Percentiles rank a stretch among this genome's conserved stretches.
Conservation (phyloP, 2,797 vertebrate species). For the Petrocephalus schoutedeni region DNA sequence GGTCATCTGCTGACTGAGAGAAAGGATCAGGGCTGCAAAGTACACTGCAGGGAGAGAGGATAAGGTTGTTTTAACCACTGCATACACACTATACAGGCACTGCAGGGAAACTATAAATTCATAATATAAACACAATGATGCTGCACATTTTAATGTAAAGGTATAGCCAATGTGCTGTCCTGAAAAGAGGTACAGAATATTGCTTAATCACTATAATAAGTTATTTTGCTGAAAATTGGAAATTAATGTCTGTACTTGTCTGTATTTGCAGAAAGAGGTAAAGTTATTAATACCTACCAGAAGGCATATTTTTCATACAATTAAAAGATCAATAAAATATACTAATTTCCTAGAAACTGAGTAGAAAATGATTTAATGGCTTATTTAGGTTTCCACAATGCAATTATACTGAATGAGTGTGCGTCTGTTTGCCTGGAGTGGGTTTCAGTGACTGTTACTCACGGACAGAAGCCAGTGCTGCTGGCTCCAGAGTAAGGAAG, state of each 20-base stretch:
- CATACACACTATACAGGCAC: constrained; percentile 46
- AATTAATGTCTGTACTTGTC: neutral
- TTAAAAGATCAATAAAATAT: neutral
- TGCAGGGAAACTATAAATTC: constrained; percentile 42
- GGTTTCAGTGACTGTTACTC: constrained; percentile 52
- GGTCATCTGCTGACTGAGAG: constrained; percentile 93
- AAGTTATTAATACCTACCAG: neutral
- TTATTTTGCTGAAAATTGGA: neutral
- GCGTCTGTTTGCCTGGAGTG: neutral
- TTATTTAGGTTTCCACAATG: neutral
- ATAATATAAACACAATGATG: neutral
- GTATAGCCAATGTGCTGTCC: neutral
- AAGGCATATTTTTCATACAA: neutral
- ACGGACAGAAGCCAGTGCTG: constrained; percentile 86
- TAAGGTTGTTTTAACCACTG: neutral
- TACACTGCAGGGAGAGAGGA: constrained; percentile 67
- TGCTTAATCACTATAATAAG: neutral
- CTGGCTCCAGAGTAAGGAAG: constrained; percentile 78
- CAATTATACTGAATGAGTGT: neutral
- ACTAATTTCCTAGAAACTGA: neutral
- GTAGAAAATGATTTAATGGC: neutral
- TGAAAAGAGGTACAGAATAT: neutral
- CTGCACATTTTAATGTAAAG: neutral
- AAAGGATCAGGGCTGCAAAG: constrained; percentile 80
- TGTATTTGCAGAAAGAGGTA: neutral